Evolutionary conservation across 2,113 vertebrate species (phyloP).

Genomic region (Emberiza fucata): DNA sequence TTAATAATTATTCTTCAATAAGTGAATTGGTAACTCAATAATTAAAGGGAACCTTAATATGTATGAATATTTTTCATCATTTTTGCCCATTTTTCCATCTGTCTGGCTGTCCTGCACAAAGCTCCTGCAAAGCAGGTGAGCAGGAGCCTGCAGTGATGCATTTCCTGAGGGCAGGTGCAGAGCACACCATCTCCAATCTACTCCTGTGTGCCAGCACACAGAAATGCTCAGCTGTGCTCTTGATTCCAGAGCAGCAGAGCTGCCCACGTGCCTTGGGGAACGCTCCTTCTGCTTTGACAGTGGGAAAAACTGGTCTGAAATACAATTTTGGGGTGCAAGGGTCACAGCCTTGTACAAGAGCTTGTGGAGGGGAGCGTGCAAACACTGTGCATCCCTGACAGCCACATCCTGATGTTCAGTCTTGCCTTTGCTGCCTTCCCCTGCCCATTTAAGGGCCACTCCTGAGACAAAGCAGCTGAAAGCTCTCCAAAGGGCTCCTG

Average conservation of each 20-base stretch:
- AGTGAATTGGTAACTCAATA: conserved; percentile 13
- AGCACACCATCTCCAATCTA: accelerated
- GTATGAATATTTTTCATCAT: not conserved
- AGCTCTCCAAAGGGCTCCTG: not conserved
- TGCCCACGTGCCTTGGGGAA: not conserved
- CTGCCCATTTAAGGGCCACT: not conserved
- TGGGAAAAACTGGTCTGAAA: not conserved
- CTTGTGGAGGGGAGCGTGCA: not conserved
- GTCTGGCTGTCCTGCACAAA: not conserved
- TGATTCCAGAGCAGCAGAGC: not conserved
- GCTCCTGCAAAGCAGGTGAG: not conserved
- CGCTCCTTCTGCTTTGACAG: not conserved
- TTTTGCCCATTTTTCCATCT: not conserved
- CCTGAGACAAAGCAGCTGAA: not conserved
- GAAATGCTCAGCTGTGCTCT: accelerated
- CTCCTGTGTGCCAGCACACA: not conserved
- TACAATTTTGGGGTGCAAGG: not conserved
- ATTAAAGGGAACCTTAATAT: not conserved
- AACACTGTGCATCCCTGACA: not conserved
- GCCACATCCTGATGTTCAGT: not conserved
- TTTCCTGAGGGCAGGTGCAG: not conserved
- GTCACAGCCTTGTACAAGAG: accelerated
- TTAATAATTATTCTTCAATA: conserved; percentile 40
- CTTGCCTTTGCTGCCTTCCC: not conserved
- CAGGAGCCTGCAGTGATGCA: accelerated